Conservation (phyloP, 2,888 invertebrate species). For the Rugalucina vietnamica region DNA sequence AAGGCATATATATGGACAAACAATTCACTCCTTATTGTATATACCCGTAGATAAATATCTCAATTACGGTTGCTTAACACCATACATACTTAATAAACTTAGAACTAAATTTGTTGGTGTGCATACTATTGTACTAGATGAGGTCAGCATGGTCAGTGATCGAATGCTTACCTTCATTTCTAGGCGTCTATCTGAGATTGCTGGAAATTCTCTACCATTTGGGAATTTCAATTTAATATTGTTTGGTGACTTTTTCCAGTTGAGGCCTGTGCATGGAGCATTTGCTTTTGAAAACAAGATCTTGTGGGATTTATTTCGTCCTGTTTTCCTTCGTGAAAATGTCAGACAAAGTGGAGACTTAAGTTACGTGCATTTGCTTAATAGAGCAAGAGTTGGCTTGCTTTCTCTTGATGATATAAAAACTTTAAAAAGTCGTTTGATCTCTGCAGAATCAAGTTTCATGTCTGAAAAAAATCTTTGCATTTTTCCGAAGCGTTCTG, state of each 20-base stretch:
- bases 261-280: conserved; percentile 28
- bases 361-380: conserved; percentile 3
- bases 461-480: neutral
- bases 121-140: conserved; percentile 55
- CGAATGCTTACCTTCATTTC: conserved; percentile 46
- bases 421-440: conserved; percentile 6
- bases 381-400: conserved; percentile 28
- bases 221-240: conserved; percentile 48
- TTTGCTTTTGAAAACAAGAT: conserved; percentile 33
- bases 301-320: conserved; percentile 46
- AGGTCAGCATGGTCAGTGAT: conserved; percentile 58
- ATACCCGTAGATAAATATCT: conserved; percentile 44
- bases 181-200: conserved; percentile 35
- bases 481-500: conserved; percentile 12
- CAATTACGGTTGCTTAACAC: conserved; percentile 31
- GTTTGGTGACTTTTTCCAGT: conserved; percentile 55
- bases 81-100: conserved; percentile 17
- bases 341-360: conserved; percentile 31
- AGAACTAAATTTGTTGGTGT: conserved; percentile 32
- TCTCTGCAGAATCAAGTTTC: neutral
- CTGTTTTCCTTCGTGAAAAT: conserved; percentile 44
- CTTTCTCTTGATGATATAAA: conserved; percentile 8
- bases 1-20: conserved; percentile 40
- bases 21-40: conserved; percentile 45
- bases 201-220: conserved; percentile 35